Percentiles rank a stretch among this genome's conserved stretches.
Conservation (phyloP, 2,113 vertebrate genomes). For the Lota lota region DNA sequence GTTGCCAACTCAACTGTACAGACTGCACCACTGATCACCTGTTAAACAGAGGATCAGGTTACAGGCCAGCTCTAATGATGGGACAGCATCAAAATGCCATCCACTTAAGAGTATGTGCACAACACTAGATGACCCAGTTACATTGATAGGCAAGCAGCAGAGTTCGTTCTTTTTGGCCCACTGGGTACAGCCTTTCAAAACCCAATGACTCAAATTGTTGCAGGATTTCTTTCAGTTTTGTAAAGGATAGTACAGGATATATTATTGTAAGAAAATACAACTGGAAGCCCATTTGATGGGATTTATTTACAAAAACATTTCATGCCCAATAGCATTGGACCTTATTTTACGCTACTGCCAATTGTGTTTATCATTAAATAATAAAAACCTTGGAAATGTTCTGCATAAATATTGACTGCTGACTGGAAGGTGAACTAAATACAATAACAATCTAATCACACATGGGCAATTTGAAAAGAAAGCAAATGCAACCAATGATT, state of each 20-base stretch:
- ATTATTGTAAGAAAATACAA: too few relatives aligned
- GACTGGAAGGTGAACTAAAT: too few relatives aligned
- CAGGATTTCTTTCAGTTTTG: too few relatives aligned
- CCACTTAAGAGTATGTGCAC: conserved; percentile 25
- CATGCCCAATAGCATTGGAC: background rate
- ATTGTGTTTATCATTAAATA: too few relatives aligned
- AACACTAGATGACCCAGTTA: conserved; percentile 32
- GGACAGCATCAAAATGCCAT: conserved; percentile 42
- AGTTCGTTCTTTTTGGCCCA: background rate
- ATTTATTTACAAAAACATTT: background rate
- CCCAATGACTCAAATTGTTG: background rate
- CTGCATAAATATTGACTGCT: too few relatives aligned
- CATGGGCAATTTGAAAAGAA: too few relatives aligned
- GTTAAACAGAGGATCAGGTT: conserved; percentile 54
- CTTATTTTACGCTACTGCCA: too few relatives aligned
- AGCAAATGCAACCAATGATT: too few relatives aligned
- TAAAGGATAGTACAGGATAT: too few relatives aligned
- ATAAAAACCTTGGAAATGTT: too few relatives aligned
- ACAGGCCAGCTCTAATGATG: conserved; percentile 27
- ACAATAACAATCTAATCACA: too few relatives aligned
- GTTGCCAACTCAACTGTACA: conserved; percentile 40
- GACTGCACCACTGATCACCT: conserved; percentile 41
- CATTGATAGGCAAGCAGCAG: conserved; percentile 20
- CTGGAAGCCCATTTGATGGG: too few relatives aligned
- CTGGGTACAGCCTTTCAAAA: background rate